Evolutionary conservation across 2,797 vertebrate species (phyloP), one percentile per base, ranked within the genome.

Genomic region (Chaetodon trifasciatus): DNA sequence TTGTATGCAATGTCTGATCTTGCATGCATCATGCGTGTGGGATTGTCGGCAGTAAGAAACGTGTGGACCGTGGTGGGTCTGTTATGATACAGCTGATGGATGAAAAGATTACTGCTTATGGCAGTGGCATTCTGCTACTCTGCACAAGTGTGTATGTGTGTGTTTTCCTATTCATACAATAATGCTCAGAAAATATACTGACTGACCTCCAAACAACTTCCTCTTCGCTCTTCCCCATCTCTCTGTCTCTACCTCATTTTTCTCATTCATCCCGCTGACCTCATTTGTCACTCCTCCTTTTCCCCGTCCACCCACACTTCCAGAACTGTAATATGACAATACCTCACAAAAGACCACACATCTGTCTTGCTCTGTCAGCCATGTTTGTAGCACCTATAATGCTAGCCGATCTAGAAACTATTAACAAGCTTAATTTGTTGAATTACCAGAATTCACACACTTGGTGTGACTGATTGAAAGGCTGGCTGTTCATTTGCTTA

Each of bases 31-130:
- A 55, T 76, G 66, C 6, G 63, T 68, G 79, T 81, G 84, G 53
- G 75, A 74, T 46, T 62, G 80, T n/a, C 40, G 37, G 70, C 76
- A 56, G 73, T 78, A 81, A 84, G 74, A 75, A 83, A 83, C 52
- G 24, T 46, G 62, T 39, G 58, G 69, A 68, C 64, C 5, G 23
- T 89, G 87, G 88, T 88, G 74, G 83, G 91, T 90, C 81, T 82
- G 56, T 87, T 88, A 74, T 78, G 89, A 87, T 74, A 76, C 79
- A 73, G 39, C 52, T 92, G 91, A 93, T 91, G 87, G 88, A 91
- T 94, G 86, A 93, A 87, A 53, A 87, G 80, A 86, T 87, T 89
- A 92, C 90, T 87, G 80, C 64, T 23, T 8, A 61, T 15, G 67
- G 79, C 89, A 57, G 57, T 57, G 79, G 73, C 53, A 69, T 87